phyloP scores from a whole-genome alignment of 2,888 invertebrate genomes.

The Urechis unicinctus region DNA sequence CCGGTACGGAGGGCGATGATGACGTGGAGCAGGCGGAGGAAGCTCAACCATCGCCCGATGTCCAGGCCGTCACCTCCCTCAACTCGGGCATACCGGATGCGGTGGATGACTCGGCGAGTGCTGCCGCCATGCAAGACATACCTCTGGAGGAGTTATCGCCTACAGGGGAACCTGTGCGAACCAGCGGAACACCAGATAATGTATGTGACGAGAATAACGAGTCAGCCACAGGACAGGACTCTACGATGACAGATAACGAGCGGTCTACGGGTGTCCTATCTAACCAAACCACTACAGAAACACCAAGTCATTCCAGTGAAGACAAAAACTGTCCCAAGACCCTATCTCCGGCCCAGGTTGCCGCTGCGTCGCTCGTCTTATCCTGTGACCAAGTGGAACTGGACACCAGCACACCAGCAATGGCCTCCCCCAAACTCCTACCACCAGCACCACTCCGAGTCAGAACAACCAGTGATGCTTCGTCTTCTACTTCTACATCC shows the following conservation, averaged over 20 bases:
- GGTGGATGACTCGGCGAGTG: constrained; percentile 9
- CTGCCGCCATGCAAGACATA: constrained; percentile 37
- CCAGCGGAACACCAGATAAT: constrained; percentile 6
- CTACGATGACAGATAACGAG: not conserved
- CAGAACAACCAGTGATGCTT: too few species aligned
- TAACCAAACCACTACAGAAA: not conserved
- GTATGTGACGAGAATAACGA: not conserved
- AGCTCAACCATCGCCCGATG: constrained; percentile 28
- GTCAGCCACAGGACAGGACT: not conserved
- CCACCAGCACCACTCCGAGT: too few species aligned
- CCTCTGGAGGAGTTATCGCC: constrained; percentile 46
- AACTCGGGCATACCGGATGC: constrained; percentile 15
- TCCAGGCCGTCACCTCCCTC: constrained; percentile 38
- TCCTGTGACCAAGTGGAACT: constrained; percentile 5
- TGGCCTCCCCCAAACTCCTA: constrained; percentile 10
- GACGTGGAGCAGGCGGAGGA: constrained; percentile 36
- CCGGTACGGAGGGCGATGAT: too few species aligned
- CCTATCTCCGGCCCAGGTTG: constrained; percentile 32
- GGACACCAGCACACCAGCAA: not conserved
- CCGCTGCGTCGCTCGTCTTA: constrained; percentile 30
- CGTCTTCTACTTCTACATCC: too few species aligned
- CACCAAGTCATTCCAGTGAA: not conserved
- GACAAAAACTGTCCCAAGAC: constrained; percentile 26
- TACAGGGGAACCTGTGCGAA: constrained; percentile 23
- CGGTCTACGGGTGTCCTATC: constrained; percentile 5